Evolutionary conservation across 2,797 vertebrate species (phyloP).

Genomic region (Enoplosus armatus): DNA sequence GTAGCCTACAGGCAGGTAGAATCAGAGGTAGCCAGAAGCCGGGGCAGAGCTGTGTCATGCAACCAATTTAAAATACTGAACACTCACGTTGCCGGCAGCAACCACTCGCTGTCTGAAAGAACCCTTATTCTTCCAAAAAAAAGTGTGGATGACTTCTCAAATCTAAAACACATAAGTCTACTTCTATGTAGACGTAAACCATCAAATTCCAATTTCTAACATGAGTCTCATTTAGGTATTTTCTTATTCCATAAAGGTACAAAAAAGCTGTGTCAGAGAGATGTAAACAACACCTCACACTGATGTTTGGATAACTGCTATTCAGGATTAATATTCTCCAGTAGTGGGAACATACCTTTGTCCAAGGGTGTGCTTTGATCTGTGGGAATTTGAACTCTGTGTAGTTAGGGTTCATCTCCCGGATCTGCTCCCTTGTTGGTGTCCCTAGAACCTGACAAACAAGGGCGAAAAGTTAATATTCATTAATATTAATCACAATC

Average conservation of each 20-base stretch:
- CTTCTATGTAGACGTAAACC: neutral
- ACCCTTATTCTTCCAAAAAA: neutral
- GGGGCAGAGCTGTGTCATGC: neutral
- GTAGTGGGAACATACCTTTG: conserved; percentile 84
- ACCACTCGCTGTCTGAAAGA: neutral
- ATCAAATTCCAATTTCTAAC: neutral
- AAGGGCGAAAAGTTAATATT: conserved; percentile 5
- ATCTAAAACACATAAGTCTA: neutral
- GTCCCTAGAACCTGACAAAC: conserved; percentile 91
- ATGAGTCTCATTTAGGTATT: neutral
- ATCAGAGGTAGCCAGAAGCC: too few species aligned
- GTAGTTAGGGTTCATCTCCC: conserved; percentile 98
- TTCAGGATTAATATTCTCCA: neutral
- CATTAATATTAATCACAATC: neutral
- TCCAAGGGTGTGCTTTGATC: conserved; percentile 98
- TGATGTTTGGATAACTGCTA: neutral
- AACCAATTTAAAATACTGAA: neutral
- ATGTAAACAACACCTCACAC: neutral
- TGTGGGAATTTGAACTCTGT: conserved; percentile 98
- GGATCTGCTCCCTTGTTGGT: conserved; percentile 95
- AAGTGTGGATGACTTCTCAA: neutral
- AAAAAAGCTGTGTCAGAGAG: neutral
- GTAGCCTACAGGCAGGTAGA: neutral
- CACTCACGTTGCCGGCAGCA: neutral
- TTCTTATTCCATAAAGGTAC: neutral